Evolutionary conservation across 2,113 vertebrate genomes (phyloP).

Genomic region (Hydrolagus affinis): DNA sequence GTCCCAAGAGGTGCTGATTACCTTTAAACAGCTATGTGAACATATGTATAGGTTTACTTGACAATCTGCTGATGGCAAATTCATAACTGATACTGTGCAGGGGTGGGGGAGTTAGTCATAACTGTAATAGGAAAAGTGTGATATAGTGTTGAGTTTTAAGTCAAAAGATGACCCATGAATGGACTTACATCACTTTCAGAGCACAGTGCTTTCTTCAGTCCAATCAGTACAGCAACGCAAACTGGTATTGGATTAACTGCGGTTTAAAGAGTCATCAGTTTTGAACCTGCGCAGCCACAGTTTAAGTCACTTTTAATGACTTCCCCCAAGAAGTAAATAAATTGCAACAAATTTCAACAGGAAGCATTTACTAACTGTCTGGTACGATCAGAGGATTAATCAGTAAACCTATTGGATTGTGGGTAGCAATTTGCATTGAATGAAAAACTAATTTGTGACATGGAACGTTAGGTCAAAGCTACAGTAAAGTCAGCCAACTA

Average conservation of each 20-base stretch:
- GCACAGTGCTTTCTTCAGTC: not conserved
- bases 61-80: not conserved
- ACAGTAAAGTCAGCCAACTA: not conserved
- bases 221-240: not conserved
- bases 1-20: no score
- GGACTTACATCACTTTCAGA: not conserved
- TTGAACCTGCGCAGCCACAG: not conserved
- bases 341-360: not conserved
- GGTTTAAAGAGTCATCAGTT: not conserved
- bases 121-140: not conserved
- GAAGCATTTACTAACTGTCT: not conserved
- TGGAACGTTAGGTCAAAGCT: not conserved
- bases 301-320: not conserved
- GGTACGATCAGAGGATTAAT: not conserved
- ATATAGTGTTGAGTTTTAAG: not conserved
- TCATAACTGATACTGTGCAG: not conserved
- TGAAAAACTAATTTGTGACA: not conserved
- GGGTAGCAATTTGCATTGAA: not conserved
- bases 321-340: not conserved
- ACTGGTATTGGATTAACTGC: not conserved
- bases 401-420: not conserved
- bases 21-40: not conserved
- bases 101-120: not conserved
- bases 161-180: not conserved
- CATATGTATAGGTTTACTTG: not conserved